phyloP scores from a whole-genome alignment of 2,888 invertebrate genomes.

The Eristalis arbustorum region DNA sequence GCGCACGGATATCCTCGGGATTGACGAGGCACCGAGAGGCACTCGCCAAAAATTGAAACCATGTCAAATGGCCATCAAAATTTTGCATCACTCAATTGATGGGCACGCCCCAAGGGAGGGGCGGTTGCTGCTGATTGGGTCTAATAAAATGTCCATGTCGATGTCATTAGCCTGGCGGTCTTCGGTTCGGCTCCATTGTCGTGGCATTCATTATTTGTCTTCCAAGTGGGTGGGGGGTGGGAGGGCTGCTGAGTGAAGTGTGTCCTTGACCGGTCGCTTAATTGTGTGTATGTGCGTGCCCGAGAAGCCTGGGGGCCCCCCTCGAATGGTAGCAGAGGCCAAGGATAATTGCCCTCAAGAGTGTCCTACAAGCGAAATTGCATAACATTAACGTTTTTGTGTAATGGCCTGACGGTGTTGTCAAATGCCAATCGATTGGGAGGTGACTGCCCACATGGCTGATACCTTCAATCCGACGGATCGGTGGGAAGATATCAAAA shows the following conservation, averaged over 20 bases:
- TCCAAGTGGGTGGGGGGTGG: background rate
- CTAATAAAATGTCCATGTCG: constrained; percentile 14
- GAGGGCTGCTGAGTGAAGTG: constrained; percentile 16
- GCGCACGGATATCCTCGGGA: constrained; percentile 34
- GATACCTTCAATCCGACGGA: background rate
- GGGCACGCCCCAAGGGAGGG: background rate
- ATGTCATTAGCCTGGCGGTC: constrained; percentile 42
- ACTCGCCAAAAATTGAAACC: background rate
- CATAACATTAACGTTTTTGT: constrained; percentile 31
- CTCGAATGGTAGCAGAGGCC: constrained; percentile 7
- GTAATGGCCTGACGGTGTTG: background rate
- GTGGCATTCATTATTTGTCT: constrained; percentile 34
- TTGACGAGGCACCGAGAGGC: constrained; percentile 15
- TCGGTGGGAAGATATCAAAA: background rate
- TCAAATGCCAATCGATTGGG: constrained; percentile 17
- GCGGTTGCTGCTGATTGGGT: background rate
- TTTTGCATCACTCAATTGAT: constrained; percentile 37
- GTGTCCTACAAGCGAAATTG: constrained; percentile 42
- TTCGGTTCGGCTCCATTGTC: constrained; percentile 12
- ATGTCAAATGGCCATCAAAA: constrained; percentile 29
- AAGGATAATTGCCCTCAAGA: constrained; percentile 52
- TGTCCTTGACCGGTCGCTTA: background rate
- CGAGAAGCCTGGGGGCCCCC: background rate
- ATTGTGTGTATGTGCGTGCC: background rate
- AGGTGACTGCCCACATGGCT: background rate